phyloP scores from a whole-genome alignment of 2,888 invertebrate species.

The Zhuqinia jingwanae region DNA sequence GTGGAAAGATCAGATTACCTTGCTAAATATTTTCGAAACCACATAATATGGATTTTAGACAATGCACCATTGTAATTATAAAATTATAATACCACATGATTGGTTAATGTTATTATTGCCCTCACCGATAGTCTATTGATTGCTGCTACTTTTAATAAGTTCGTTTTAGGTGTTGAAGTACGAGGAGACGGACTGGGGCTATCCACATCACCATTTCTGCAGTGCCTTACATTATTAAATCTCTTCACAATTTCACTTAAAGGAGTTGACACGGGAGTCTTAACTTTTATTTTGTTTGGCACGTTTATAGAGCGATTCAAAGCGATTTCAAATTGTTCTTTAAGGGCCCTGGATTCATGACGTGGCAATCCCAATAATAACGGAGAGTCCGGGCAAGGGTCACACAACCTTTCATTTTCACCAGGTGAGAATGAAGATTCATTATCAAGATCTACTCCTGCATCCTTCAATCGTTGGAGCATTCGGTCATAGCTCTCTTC shows the following conservation, averaged over 20 bases:
- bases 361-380: slow-evolving; percentile 38
- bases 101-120: no score
- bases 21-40: not conserved
- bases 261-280: slow-evolving; percentile 13
- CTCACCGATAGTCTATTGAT: slow-evolving; percentile 48
- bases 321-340: slow-evolving; percentile 55
- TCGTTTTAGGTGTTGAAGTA: slow-evolving; percentile 26
- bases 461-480: not conserved
- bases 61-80: no score
- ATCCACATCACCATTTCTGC: no score
- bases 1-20: not conserved
- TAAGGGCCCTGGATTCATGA: slow-evolving; percentile 48
- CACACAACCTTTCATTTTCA: slow-evolving; percentile 31
- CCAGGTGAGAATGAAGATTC: slow-evolving; percentile 42
- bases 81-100: no score
- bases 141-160: slow-evolving; percentile 38
- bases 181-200: not conserved
- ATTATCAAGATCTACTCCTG: slow-evolving; percentile 26
- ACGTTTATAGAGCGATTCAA: not conserved
- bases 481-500: slow-evolving; percentile 47
- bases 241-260: slow-evolving; percentile 34
- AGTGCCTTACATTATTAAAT: not conserved
- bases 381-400: slow-evolving; percentile 59
- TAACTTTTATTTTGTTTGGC: not conserved
- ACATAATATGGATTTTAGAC: no score